Percentiles rank a stretch among this genome's conserved stretches.
phyloP scores from a whole-genome alignment of 2,113 vertebrate genomes.

The Tragelaphus strepsiceros region DNA sequence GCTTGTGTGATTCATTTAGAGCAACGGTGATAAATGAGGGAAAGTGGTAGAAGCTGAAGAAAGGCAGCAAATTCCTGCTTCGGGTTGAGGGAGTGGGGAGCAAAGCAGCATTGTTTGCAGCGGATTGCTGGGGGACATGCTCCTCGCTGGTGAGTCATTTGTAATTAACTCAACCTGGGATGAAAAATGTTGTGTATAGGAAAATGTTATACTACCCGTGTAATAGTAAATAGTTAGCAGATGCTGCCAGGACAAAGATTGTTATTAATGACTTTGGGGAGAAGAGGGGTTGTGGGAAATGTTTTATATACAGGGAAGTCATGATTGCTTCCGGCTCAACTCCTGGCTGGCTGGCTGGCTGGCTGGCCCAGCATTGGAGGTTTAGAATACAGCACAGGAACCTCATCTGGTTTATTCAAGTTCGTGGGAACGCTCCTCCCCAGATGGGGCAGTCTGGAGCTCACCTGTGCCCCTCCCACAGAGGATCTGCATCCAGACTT shows the following conservation, averaged over 20 bases:
- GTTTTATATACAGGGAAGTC: background rate
- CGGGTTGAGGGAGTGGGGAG: background rate
- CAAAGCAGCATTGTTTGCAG: background rate
- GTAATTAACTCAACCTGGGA: constrained; percentile 47
- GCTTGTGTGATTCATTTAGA: background rate
- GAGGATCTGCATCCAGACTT: background rate
- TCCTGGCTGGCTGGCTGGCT: background rate
- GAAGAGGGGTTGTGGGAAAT: background rate
- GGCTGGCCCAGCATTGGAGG: background rate
- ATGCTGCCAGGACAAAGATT: constrained; percentile 7
- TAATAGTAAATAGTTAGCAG: constrained; percentile 60
- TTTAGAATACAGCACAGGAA: accelerated
- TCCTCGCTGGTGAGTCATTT: constrained; percentile 14
- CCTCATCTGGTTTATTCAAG: background rate
- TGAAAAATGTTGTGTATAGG: constrained; percentile 44
- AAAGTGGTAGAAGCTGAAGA: background rate
- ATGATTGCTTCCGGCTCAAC: background rate
- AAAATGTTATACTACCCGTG: background rate
- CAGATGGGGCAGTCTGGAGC: background rate
- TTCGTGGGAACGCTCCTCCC: accelerated
- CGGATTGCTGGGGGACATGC: background rate
- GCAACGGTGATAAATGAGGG: background rate
- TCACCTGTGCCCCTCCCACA: accelerated
- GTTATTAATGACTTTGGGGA: constrained; percentile 44
- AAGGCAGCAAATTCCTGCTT: background rate